Evolutionary conservation across 1,140 invertebrate species (phyloP).

Genomic region (Condylostylus longicornis): DNA sequence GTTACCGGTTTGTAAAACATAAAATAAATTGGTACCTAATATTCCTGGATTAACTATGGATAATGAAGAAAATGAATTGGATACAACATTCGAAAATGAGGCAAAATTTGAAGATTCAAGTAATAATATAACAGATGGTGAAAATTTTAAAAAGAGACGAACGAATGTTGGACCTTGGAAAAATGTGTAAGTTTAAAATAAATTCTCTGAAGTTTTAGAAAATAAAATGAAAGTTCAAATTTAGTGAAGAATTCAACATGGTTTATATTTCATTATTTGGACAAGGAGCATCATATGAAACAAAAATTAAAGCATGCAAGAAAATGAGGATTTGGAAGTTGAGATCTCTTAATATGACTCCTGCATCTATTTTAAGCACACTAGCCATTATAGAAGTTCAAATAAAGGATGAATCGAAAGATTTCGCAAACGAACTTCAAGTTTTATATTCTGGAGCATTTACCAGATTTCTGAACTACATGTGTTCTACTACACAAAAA

Average conservation of each 20-base stretch:
- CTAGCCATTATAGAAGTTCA: constrained; percentile 18
- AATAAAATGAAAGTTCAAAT: constrained; percentile 1
- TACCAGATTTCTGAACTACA: constrained; percentile 28
- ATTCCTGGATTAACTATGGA: no score
- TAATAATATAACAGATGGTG: no score
- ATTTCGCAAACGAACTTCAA: constrained; percentile 9
- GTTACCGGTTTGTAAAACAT: no score
- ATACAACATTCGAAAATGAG: no score
- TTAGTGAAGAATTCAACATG: constrained; percentile 19
- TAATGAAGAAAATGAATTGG: no score
- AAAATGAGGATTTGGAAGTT: constrained; percentile 22
- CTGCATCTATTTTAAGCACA: constrained; percentile 25
- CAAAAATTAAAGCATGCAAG: constrained; percentile 10
- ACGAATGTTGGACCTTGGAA: constrained; percentile 9
- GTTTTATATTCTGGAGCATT: constrained; percentile 21
- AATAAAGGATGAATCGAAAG: constrained; percentile 8
- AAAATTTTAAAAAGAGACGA: no score
- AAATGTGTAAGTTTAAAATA: constrained; percentile 2
- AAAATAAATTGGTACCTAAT: no score
- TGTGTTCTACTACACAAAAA: constrained; percentile 21
- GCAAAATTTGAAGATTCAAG: no score
- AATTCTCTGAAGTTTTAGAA: background rate
- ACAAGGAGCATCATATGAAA: constrained; percentile 1
- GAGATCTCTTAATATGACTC: constrained; percentile 21
- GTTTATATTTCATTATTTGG: constrained; percentile 19